These are phyloP conservation scores for Cavia aperea DNA, from an alignment of 2,113 vertebrate species.

Conservation along the genomic window DNA sequence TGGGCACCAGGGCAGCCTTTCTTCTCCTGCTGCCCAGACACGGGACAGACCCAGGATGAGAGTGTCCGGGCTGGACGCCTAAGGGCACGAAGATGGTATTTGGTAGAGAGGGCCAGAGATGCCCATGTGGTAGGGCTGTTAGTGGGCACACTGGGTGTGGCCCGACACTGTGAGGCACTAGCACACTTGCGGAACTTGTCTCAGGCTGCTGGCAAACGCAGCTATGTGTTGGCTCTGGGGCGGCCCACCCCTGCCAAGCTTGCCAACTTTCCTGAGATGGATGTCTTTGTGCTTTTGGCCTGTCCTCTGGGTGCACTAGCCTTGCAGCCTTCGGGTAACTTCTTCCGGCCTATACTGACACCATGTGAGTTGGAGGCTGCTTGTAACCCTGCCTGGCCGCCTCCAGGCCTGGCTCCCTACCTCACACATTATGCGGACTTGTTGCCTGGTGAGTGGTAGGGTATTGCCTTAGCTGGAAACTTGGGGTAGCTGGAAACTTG, in stretches of 20 bases:
- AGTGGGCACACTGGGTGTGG: slow-evolving; percentile 89
- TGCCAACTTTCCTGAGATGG: slow-evolving; percentile 94
- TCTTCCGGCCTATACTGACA: slow-evolving; percentile 88
- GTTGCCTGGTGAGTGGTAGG: slow-evolving; percentile 83
- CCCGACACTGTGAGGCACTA: slow-evolving; percentile 81
- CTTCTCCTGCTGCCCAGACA: slow-evolving; percentile 86
- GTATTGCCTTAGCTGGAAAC: background rate
- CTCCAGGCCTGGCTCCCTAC: slow-evolving; percentile 81
- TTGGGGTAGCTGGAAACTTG: background rate
- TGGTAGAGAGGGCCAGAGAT: slow-evolving; percentile 91
- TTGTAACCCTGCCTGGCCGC: slow-evolving; percentile 90
- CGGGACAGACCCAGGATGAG: slow-evolving; percentile 75
- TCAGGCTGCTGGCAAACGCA: slow-evolving; percentile 85
- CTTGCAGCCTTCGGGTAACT: slow-evolving; percentile 80
- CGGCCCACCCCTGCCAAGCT: slow-evolving; percentile 91
- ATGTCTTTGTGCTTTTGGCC: slow-evolving; percentile 91
- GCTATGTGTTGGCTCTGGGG: slow-evolving; percentile 91
- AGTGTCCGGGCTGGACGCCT: slow-evolving; percentile 80
- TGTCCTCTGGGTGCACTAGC: slow-evolving; percentile 89
- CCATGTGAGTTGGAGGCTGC: slow-evolving; percentile 95
- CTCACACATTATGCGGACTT: slow-evolving; percentile 89
- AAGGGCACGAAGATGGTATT: slow-evolving; percentile 88
- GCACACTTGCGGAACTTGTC: slow-evolving; percentile 84
- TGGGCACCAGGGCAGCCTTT: slow-evolving; percentile 86
- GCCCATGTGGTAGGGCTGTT: slow-evolving; percentile 90